These are phyloP conservation scores for Calypte anna DNA, from an alignment of 2,113 vertebrate species.

Conservation along the genomic window DNA sequence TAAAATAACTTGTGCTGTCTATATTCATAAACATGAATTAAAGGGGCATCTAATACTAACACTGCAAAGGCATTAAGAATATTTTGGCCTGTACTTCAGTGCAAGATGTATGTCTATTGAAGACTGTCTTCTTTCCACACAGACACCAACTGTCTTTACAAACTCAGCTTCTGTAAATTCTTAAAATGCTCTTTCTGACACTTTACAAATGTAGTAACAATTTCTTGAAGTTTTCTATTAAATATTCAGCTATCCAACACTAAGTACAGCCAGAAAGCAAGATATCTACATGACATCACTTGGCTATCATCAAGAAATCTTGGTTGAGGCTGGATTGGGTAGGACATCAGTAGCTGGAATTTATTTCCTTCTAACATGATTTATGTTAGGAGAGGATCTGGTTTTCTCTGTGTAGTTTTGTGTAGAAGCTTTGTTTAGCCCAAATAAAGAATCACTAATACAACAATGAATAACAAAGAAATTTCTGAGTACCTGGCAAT, in stretches of 20 bases:
- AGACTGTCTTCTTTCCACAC: background rate
- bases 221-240: background rate
- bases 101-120: background rate
- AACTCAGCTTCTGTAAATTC: background rate
- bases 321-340: background rate
- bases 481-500: background rate
- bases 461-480: background rate
- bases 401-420: background rate
- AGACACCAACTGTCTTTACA: background rate
- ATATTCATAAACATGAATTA: background rate
- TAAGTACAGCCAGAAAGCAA: background rate
- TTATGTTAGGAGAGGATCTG: background rate
- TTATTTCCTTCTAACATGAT: background rate
- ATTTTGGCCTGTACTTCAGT: background rate
- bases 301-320: background rate
- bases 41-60: background rate
- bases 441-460: background rate
- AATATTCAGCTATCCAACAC: background rate
- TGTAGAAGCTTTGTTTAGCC: background rate
- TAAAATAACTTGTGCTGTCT: background rate
- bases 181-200: background rate
- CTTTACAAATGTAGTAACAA: background rate
- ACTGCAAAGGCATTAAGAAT: background rate
- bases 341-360: background rate
- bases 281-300: background rate